A percentile compares a stretch with the other conserved stretches of the same genome.
These are phyloP conservation scores for Arnoldichthys spilopterus DNA, from an alignment of 2,797 vertebrate genomes.

Conservation along the genomic window DNA sequence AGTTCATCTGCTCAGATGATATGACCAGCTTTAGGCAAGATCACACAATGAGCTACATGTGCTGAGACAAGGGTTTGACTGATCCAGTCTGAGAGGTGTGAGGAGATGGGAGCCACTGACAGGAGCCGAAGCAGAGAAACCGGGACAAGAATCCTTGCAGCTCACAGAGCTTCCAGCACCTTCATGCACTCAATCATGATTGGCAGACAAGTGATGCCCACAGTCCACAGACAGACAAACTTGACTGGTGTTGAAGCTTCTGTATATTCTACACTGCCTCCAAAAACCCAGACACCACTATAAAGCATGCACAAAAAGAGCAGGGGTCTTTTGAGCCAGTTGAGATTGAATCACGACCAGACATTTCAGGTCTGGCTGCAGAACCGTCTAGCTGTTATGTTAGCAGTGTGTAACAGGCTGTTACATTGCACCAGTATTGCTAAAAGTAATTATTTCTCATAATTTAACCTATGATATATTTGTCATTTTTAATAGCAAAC, in stretches of 20 bases:
- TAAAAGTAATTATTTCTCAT: too few relatives aligned
- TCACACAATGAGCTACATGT: neutral
- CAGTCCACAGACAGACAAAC: neutral
- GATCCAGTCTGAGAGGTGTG: conserved; percentile 81
- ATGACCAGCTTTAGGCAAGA: neutral
- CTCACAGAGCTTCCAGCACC: neutral
- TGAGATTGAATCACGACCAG: too few relatives aligned
- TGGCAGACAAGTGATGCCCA: neutral
- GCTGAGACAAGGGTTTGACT: neutral
- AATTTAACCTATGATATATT: too few relatives aligned
- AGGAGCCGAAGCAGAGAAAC: neutral
- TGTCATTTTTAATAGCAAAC: too few relatives aligned
- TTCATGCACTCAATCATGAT: neutral
- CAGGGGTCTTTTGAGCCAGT: too few relatives aligned
- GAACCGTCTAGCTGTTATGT: too few relatives aligned
- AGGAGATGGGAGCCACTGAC: conserved; percentile 1
- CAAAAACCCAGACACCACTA: too few relatives aligned
- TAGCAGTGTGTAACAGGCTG: too few relatives aligned
- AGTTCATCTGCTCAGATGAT: neutral
- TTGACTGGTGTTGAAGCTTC: neutral
- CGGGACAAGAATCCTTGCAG: neutral
- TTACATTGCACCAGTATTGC: too few relatives aligned
- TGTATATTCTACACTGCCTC: neutral
- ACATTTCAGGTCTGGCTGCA: too few relatives aligned
- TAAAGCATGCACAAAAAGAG: too few relatives aligned